These are phyloP conservation scores for Limnothrissa miodon DNA, from an alignment of 2,113 vertebrate genomes.

Conservation along the genomic window DNA sequence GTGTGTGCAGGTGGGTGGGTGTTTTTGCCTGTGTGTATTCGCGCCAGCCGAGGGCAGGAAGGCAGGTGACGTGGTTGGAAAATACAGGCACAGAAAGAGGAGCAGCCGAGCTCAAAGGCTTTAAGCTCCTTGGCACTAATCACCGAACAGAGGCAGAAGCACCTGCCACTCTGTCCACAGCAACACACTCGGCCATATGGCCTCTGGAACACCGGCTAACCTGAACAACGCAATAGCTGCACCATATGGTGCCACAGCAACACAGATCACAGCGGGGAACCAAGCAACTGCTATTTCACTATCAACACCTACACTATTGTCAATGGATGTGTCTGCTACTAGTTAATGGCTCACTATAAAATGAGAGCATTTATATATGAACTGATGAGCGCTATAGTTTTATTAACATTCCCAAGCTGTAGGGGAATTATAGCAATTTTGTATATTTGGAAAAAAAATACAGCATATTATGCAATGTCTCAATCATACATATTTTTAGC, in stretches of 20 bases:
- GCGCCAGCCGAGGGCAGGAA: conserved; percentile 58
- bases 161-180: conserved; percentile 59
- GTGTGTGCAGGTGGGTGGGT: not conserved
- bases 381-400: not conserved
- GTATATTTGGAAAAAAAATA: not conserved
- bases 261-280: not conserved
- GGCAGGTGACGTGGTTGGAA: conserved; percentile 26
- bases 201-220: not conserved
- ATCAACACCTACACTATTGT: not conserved
- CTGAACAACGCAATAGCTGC: conserved; percentile 22
- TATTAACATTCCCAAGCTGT: not conserved
- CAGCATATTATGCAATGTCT: not conserved
- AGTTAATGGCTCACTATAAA: not conserved
- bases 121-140: conserved; percentile 73
- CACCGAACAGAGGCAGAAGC: conserved; percentile 67
- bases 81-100: conserved; percentile 41
- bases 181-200: conserved; percentile 39
- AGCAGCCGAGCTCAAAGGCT: conserved; percentile 60
- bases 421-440: not conserved
- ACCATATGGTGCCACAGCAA: not conserved
- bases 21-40: conserved; percentile 15
- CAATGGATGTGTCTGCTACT: not conserved
- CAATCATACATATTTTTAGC: not conserved
- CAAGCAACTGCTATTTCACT: not conserved
- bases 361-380: not conserved